Conservation (phyloP, 2,113 vertebrate genomes). For the Cynocephalus volans region DNA sequence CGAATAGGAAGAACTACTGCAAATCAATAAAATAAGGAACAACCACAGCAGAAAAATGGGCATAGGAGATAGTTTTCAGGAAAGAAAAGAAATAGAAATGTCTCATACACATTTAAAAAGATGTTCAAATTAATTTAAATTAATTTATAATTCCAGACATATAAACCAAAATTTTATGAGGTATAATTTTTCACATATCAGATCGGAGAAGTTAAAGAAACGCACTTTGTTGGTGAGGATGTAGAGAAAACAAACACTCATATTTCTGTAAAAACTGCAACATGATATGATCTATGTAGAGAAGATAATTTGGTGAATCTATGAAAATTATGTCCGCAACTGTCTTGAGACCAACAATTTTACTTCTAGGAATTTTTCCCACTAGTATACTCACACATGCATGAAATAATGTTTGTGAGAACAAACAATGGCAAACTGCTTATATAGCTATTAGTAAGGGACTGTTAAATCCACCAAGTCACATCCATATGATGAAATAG, state of each 20-base stretch:
- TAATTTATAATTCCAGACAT: conserved; percentile 23
- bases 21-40: conserved; percentile 34
- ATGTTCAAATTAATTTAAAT: conserved; percentile 47
- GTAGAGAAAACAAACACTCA: background rate
- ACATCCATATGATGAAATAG: background rate
- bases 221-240: background rate
- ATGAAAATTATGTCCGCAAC: conserved; percentile 68
- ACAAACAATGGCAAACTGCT: conserved; percentile 33
- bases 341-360: conserved; percentile 51
- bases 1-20: background rate
- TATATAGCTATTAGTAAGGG: background rate
- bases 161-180: conserved; percentile 18
- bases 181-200: conserved; percentile 29
- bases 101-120: conserved; percentile 54
- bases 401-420: conserved; percentile 63
- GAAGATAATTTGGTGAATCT: conserved; percentile 67
- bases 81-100: background rate
- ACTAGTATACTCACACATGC: conserved; percentile 56
- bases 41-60: background rate
- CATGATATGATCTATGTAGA: background rate
- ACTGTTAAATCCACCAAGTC: background rate
- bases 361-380: conserved; percentile 56
- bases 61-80: background rate
- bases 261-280: conserved; percentile 50
- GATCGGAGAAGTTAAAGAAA: background rate